A percentile compares a stretch with the other conserved stretches of the same genome.
Conservation (phyloP, 2,113 vertebrate genomes). For the Tachuris rubrigastra region DNA sequence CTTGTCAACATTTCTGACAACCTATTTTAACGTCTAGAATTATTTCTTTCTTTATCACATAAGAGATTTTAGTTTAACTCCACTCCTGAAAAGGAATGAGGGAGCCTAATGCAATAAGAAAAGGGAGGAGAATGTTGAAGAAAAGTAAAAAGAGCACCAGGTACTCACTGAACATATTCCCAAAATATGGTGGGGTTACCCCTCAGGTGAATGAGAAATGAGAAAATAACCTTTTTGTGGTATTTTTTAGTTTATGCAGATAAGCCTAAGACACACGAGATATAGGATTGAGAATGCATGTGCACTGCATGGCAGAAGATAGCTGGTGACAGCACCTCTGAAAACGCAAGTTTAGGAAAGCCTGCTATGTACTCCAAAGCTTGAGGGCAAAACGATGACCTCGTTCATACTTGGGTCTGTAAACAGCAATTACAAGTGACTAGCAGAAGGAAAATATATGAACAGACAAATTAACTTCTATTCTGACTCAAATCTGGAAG, state of each 20-base stretch:
- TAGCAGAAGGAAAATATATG: background rate
- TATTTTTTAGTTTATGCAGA: background rate
- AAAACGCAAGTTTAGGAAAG: background rate
- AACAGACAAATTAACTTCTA: background rate
- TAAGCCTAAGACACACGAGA: background rate
- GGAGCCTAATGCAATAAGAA: background rate
- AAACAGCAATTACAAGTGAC: background rate
- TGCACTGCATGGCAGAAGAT: background rate
- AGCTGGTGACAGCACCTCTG: background rate
- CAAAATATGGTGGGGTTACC: background rate
- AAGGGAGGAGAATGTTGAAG: background rate
- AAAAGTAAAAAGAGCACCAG: background rate
- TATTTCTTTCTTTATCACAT: constrained; percentile 73
- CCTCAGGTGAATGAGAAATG: background rate
- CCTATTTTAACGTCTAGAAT: constrained; percentile 75
- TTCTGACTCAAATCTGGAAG: background rate
- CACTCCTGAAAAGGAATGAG: constrained; percentile 25
- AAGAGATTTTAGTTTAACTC: constrained; percentile 63
- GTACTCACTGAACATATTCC: background rate
- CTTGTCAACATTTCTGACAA: constrained; percentile 75
- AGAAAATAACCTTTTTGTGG: background rate
- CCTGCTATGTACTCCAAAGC: background rate
- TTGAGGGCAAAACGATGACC: background rate
- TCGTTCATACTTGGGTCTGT: background rate
- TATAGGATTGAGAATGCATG: accelerated